Base-by-base conservation (phyloP, 1,140 invertebrate genomes). In the Mamestra configurata region DNA sequence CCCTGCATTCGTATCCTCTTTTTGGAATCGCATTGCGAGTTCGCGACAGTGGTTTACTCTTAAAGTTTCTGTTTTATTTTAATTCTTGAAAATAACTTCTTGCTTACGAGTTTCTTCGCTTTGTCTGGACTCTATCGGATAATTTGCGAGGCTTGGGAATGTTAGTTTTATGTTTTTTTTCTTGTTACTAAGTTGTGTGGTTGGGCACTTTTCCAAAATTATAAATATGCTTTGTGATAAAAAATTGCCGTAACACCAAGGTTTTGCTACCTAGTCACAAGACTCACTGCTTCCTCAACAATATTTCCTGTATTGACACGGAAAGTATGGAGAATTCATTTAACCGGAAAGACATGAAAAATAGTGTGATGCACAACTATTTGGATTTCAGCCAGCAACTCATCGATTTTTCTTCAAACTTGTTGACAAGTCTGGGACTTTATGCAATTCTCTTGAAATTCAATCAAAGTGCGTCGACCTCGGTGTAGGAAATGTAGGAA, bases 321-420 rank as follows among this genome's bases (percentile, higher is more conserved):
- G 37, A 40, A 40, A 40, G 37, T 7, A 4, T 35, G 37, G 5
- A 49, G 4, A 49, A 15, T 49, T 49, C n/a, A 49, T n/a, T 49
- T n/a, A 46, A 49, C 31, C 20, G 53, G 68, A 82, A 79, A 72
- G 51, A 66, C 61, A 40, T 15, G 24, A 59, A 43, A 73, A 57
- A 18, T 22, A 22, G 70, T 40, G 4, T 57, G 18, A 57, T 73
- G 71, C 37, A 73, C 53, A 59, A 55, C n/a, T 73, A 46, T 76
- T 80, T 88, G 85, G 84, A 84, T 27, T 64, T 40, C 73, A 66
- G 82, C 82, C 87, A 85, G 72, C 66, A 35, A 81, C 40, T 70
- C 80, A 82, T 79, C 76, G 80, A 86, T 86, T 84, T 88, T 84
- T 86, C 79, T 83, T 75, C 81, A 81, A 82, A 79, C 68, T 79